Evolutionary conservation across 1,140 invertebrate species (phyloP), one percentile per base, ranked within the genome.

Genomic region (Lordiphosa collinella): DNA sequence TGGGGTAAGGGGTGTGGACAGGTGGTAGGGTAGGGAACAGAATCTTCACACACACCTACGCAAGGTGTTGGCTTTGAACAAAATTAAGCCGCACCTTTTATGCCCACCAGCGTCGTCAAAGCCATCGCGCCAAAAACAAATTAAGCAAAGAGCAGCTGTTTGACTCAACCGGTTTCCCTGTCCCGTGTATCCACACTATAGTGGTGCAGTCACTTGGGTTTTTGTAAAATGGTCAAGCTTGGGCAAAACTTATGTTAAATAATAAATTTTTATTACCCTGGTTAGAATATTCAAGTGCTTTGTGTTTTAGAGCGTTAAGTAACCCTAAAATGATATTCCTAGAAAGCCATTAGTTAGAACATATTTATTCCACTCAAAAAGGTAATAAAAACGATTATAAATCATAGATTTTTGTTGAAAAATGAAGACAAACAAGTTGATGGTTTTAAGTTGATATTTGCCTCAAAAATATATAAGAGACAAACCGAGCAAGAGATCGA

Each of bases 11-110:
- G 18, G 18, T 22, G 18, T 22, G 18, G 18, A 22, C 18, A 8
- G 34, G 8, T 2, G 34, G 11, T 9, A n/a, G 18, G 37, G 11
- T 7, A 0, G 7, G 25, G 2, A n/a, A 18, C 16, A 48, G 54
- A 59, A 41, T 51, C 34, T 44, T 36, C 35, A 52, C 36, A 18
- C 36, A 53, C 63, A 65, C 51, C 54, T 53, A 64, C 53, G 32
- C 37, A 43, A 76, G 57, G 73, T 78, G 67, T 67, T 59, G 35
- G 52, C 16, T 56, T 60, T 29, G 29, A 57, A 63, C 49, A 51
- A 49, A 38, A 31, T 58, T 29, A 47, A 36, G 55, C 65, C 68
- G 65, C 71, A 75, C 71, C 71, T 67, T 59, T 53, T 55, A 52
- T 49, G 34, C 35, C 48, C 55, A 22, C n/a, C 29, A 13, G 13